A percentile compares a stretch with the other conserved stretches of the same genome.
phyloP scores from a whole-genome alignment of 2,113 vertebrate genomes.

The Hyaena hyaena region DNA sequence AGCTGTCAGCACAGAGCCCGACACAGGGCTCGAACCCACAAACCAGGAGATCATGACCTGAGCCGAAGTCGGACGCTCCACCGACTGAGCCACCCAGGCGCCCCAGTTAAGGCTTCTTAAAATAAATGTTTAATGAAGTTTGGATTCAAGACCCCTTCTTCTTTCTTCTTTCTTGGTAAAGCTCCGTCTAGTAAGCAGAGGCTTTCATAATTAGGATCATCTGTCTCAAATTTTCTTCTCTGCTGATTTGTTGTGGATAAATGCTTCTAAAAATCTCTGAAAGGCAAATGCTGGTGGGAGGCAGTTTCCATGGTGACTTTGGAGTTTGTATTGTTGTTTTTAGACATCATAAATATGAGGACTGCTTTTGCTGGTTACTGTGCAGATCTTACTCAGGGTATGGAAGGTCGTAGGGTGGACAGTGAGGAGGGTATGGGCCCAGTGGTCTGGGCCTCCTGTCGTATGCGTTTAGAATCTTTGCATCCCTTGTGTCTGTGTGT shows the following conservation, averaged over 20 bases:
- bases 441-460: neutral
- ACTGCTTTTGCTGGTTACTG: constrained; percentile 53
- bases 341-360: constrained; percentile 69
- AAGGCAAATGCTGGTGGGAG: constrained; percentile 73
- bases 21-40: too few species aligned
- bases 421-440: neutral
- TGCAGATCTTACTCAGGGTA: constrained; percentile 22
- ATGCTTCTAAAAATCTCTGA: constrained; percentile 75
- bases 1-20: too few species aligned
- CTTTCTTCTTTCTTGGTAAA: constrained; percentile 58
- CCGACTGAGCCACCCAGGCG: too few species aligned
- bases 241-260: constrained; percentile 74
- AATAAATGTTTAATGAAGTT: constrained; percentile 69
- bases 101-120: constrained; percentile 49
- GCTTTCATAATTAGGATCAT: constrained; percentile 68
- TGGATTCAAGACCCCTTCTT: neutral
- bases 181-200: constrained; percentile 32
- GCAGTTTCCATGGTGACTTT: constrained; percentile 78
- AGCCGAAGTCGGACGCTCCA: too few species aligned
- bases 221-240: constrained; percentile 52
- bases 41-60: too few species aligned
- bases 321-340: constrained; percentile 75
- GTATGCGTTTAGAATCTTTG: constrained; percentile 6
- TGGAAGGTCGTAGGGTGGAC: constrained; percentile 1
- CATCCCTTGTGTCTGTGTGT: neutral